Evolutionary conservation across 2,113 vertebrate genomes (phyloP), one percentile per base, ranked within the genome.

Genomic region (Odocoileus hemionus): DNA sequence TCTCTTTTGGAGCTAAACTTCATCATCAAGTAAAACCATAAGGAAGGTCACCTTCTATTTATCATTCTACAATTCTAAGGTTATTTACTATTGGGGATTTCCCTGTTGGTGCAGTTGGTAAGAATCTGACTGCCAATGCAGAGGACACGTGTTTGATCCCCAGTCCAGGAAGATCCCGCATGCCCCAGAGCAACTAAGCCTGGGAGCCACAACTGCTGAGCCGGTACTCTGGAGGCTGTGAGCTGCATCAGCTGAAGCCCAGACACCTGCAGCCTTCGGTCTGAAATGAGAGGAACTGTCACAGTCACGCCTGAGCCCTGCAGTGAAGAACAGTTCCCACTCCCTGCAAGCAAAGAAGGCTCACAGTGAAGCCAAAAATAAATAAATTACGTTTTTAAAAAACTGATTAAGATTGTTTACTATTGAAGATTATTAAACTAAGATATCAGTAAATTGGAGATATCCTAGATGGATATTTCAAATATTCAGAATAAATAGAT

Each of bases 211-310:
- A 7, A 0, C 36, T 26, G 70, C 70, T 76, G 70, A 26, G 70
- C 36, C 36, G 6, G 36, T 0, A 12, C 36, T 23, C 4, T 0
- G 7, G 10, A 43, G 74, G 23, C 70, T 14, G 21, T 3, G 12
- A 76, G 74, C 39, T 4, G 39, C 74, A 9, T 12, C 12, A 2
- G 39, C 74, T 28, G 74, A 8, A 78, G 74, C 39, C 39, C 39
- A 28, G 12, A 28, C 1, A 2, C 70, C 21, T 25, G 16, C 36
- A 43, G 70, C 36, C 70, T 23, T 2, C 0, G 5, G 36, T 25
- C 36, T 25, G 70, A 23, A 39, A 13, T 2, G 17, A 60, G 10
- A 7, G 70, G 5, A 1, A 6, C 36, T 12, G 7, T 7, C 33
- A 19, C 64, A 19, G 17, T 33, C 64, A 5, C 1, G 8, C 33